Percentiles rank a stretch among this genome's conserved stretches.
phyloP scores from a whole-genome alignment of 2,888 invertebrate genomes.

The Troides aeacus region DNA sequence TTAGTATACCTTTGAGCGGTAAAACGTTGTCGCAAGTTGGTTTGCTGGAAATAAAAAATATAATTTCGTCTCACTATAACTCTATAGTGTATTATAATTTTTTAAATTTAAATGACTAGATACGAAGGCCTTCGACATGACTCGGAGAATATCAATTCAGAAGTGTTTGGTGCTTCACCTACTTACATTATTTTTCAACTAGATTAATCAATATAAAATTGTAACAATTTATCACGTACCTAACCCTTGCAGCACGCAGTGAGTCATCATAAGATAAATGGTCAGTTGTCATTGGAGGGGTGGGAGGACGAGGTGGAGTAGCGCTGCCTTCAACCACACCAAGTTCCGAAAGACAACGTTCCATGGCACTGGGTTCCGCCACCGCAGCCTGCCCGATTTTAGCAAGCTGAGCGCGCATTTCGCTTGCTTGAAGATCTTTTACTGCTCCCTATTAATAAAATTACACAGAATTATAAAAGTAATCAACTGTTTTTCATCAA shows the following conservation, averaged over 20 bases:
- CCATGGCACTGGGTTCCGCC: slow-evolving; percentile 64
- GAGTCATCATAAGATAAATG: slow-evolving; percentile 65
- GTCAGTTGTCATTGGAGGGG: slow-evolving; percentile 66
- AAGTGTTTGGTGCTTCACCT: no score
- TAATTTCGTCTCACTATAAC: neutral
- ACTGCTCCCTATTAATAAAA: slow-evolving; percentile 48
- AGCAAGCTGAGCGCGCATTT: slow-evolving; percentile 56
- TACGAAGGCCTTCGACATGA: no score
- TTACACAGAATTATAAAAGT: neutral
- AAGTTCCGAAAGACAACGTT: slow-evolving; percentile 64
- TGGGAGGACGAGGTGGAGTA: slow-evolving; percentile 54
- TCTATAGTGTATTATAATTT: no score
- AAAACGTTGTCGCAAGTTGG: slow-evolving; percentile 57
- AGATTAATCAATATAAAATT: no score
- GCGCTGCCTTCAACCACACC: slow-evolving; percentile 68
- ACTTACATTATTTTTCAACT: no score
- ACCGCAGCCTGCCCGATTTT: slow-evolving; percentile 68
- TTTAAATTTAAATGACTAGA: no score
- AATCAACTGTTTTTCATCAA: no score
- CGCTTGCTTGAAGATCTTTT: slow-evolving; percentile 58
- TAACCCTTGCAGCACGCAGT: slow-evolving; percentile 49
- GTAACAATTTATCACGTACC: slow-evolving; percentile 40
- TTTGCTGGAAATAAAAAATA: slow-evolving; percentile 45
- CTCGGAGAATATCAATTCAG: no score
- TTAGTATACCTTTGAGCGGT: slow-evolving; percentile 70